Evolutionary conservation across 2,888 invertebrate genomes (phyloP), one percentile per base, ranked within the genome.

Genomic region (Parnassius orleans): DNA sequence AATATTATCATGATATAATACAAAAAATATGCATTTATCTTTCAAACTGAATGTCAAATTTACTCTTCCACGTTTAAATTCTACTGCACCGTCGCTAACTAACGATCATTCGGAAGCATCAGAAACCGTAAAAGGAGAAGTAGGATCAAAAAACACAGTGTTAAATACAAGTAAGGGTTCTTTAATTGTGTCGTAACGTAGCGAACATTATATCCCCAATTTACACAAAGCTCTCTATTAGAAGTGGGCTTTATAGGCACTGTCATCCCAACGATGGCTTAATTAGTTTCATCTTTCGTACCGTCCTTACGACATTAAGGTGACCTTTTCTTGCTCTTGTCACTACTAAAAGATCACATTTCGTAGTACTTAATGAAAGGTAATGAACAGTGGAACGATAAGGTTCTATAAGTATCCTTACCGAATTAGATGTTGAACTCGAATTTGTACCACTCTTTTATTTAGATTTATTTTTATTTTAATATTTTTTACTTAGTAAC

Each of bases 161-260:
- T 51, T 42, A 46, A 56, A 54, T 53, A 48, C 48, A 12, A 50
- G 9, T n/a, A 24, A 10, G 43, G 53, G 42, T 14, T 33, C 19
- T 14, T 51, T 54, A 51, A 51, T 57, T 57, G 24, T 48, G 50
- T 50, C 52, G 50, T 64, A 50, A 53, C 50, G 47, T 54, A 12
- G 53, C 19, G n/a, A 54, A 50, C 50, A 62, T 62, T 62, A 62
- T 54, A 50, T 53, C 57, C 57, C 57, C 44, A 63, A 63, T 59
- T 63, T 59, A 53, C 42, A 33, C 53, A 12, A 50, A 58, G 53
- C 42, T 57, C 58, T 59, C 51, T 42, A 52, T 59, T 55, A 59
- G 51, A 52, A 59, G 33, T 48, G 24, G 58, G 54, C 46, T 63
- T 59, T 43, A 62, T 59, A 15, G 59, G 41, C 19, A 50, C 50